Evolutionary conservation across 2,797 vertebrate species (phyloP).

Genomic region (Coracias cyanogaster): DNA sequence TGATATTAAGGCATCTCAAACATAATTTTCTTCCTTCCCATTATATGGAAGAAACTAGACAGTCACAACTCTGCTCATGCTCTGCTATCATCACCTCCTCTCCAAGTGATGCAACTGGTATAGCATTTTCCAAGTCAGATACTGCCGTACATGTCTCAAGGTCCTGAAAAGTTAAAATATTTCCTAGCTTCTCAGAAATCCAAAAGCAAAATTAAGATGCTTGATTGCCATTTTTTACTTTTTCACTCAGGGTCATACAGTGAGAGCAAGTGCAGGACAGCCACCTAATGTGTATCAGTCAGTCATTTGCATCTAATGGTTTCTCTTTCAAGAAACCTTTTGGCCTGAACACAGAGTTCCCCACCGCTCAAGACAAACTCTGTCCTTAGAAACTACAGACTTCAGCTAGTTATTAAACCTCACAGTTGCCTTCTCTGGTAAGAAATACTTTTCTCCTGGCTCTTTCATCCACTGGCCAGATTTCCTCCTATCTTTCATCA

Average conservation of each 20-base stretch:
- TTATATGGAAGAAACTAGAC: background rate
- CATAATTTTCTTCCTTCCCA: background rate
- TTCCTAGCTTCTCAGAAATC: background rate
- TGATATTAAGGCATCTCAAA: background rate
- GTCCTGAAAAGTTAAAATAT: background rate
- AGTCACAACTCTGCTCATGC: background rate
- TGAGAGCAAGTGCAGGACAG: background rate
- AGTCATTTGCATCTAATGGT: background rate
- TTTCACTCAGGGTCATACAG: background rate
- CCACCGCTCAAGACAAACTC: background rate
- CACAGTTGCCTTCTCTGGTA: background rate
- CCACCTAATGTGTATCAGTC: background rate
- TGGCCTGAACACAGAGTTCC: background rate
- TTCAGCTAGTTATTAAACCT: background rate
- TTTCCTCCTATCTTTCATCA: constrained; percentile 24
- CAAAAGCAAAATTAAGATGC: background rate
- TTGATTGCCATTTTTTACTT: background rate
- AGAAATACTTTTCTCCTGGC: background rate
- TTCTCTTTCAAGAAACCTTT: background rate
- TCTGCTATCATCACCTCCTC: background rate
- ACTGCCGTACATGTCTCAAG: background rate
- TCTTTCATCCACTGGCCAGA: background rate
- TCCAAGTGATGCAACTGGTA: background rate
- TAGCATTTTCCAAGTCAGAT: background rate
- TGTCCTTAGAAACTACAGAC: background rate